These are phyloP conservation scores for Myotis brandtii DNA, from an alignment of 2,113 vertebrate genomes.

Conservation along the genomic window DNA sequence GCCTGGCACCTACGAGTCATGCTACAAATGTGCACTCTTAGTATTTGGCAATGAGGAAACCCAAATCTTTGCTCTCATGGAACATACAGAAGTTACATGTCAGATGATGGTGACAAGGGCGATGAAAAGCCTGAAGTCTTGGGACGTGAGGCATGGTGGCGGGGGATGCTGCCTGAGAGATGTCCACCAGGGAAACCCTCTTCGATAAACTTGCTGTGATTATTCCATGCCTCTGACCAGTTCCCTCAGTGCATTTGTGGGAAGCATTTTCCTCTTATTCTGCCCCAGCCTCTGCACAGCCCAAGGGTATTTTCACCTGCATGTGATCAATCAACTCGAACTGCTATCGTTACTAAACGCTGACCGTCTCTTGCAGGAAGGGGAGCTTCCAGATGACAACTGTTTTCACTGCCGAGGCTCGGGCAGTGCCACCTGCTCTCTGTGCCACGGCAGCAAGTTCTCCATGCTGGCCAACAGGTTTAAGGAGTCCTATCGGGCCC, in stretches of 20 bases:
- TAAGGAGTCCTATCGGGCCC: conserved; percentile 94
- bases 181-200: not conserved
- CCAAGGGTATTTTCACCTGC: not conserved
- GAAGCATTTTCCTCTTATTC: not conserved
- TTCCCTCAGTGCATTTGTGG: not conserved
- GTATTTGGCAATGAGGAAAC: not conserved
- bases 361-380: conserved; percentile 75
- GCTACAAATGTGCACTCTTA: not conserved
- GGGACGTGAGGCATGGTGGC: not conserved
- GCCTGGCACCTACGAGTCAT: not conserved
- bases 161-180: not conserved
- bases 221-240: not conserved
- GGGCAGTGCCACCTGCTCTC: conserved; percentile 93
- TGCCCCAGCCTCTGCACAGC: not conserved
- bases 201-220: not conserved
- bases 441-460: conserved; percentile 99
- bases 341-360: not conserved
- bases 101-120: not conserved
- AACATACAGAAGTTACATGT: not conserved
- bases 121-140: not conserved
- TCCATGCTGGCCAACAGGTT: conserved; percentile 98
- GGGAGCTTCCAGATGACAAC: conserved; percentile 63
- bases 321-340: not conserved
- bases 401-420: conserved; percentile 94
- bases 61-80: not conserved